These are phyloP conservation scores for Nasua narica DNA, from an alignment of 2,797 vertebrate species.

Conservation along the genomic window DNA sequence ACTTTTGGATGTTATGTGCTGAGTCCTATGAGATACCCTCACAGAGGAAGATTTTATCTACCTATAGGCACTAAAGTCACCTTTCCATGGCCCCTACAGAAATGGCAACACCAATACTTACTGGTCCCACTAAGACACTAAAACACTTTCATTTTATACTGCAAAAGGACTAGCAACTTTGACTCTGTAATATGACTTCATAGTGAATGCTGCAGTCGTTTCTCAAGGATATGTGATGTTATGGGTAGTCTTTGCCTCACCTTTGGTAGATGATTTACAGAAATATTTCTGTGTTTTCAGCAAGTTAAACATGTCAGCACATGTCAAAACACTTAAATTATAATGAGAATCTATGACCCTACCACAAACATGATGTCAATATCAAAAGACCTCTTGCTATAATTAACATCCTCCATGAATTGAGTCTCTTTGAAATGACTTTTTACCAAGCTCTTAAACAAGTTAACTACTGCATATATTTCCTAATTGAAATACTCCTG, in stretches of 20 bases:
- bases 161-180: neutral
- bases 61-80: neutral
- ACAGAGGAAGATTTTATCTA: neutral
- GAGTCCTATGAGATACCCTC: neutral
- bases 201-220: neutral
- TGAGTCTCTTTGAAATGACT: constrained; percentile 63
- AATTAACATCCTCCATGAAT: constrained; percentile 37
- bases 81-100: neutral
- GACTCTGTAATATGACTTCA: neutral
- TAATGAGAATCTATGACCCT: constrained; percentile 59
- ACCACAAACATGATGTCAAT: constrained; percentile 54
- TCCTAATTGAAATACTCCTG: constrained; percentile 37
- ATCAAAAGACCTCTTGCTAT: constrained; percentile 45
- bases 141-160: neutral
- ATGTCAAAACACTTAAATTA: constrained; percentile 56
- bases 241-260: neutral
- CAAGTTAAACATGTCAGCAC: constrained; percentile 48
- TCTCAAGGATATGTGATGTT: constrained; percentile 41
- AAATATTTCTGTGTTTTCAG: constrained; percentile 56
- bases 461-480: neutral
- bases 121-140: neutral
- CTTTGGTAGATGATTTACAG: constrained; percentile 21
- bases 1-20: neutral
- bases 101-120: neutral
- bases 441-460: constrained; percentile 43